These are phyloP conservation scores for Mohoua ochrocephala DNA, from an alignment of 2,113 vertebrate genomes.

Conservation along the genomic window DNA sequence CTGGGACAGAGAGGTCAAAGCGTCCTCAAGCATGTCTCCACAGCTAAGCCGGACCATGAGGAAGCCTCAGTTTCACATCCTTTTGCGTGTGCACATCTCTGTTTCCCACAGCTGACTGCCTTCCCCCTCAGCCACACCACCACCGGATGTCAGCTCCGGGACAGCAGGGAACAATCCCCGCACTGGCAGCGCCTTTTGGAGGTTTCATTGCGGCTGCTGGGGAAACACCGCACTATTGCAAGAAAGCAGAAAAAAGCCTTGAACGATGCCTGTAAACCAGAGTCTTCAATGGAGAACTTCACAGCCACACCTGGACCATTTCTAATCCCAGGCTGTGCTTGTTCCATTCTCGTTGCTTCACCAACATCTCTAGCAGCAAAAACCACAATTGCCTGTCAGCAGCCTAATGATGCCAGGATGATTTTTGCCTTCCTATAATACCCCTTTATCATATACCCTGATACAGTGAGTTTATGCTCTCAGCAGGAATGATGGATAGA, in stretches of 20 bases:
- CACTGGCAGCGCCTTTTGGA: accelerated
- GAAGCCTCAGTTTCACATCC: background rate
- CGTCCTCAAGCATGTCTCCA: background rate
- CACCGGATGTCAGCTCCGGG: background rate
- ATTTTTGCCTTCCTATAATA: too few relatives aligned
- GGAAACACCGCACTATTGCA: too few relatives aligned
- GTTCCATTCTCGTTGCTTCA: background rate
- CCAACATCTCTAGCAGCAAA: background rate
- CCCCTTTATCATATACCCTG: background rate
- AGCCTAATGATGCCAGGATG: too few relatives aligned
- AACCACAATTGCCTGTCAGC: background rate
- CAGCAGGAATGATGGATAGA: background rate
- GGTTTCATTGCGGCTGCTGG: background rate
- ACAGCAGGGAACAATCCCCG: background rate
- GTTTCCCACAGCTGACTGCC: background rate
- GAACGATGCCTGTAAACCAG: background rate
- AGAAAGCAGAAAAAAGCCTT: background rate
- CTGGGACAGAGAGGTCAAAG: background rate
- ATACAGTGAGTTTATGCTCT: background rate
- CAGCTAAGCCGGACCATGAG: background rate
- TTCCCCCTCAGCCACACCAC: accelerated
- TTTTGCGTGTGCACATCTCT: background rate
- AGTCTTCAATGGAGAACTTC: background rate
- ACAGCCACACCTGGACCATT: background rate
- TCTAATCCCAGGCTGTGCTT: background rate